These are phyloP conservation scores for Hoplostethus mediterraneus DNA, from an alignment of 2,797 vertebrate genomes.

Conservation along the genomic window DNA sequence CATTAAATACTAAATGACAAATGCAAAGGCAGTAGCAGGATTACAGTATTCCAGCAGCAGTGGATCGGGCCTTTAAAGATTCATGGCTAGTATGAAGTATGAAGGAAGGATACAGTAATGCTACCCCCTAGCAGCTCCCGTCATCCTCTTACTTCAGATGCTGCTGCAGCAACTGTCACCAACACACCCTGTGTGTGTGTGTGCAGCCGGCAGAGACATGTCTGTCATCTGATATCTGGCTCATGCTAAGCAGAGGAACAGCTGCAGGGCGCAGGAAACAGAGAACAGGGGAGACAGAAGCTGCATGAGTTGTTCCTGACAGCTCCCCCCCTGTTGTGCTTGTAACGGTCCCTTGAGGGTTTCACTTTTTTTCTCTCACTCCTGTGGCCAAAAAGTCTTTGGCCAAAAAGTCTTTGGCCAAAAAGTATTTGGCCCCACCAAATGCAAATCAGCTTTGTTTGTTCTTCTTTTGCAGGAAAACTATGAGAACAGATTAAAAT, in stretches of 20 bases:
- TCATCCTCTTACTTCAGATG: constrained; percentile 61
- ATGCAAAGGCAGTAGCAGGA: background rate
- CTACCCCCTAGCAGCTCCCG: constrained; percentile 16
- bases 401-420: too few relatives aligned
- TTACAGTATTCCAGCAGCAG: background rate
- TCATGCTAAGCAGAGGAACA: constrained; percentile 80
- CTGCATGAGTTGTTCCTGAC: constrained; percentile 74
- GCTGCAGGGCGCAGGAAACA: constrained; percentile 76
- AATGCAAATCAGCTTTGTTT: constrained; percentile 48
- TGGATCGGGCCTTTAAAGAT: constrained; percentile 31
- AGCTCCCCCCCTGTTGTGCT: constrained; percentile 69
- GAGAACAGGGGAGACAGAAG: constrained; percentile 70
- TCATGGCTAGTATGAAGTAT: constrained; percentile 6
- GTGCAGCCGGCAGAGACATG: constrained; percentile 73
- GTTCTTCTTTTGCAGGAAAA: constrained; percentile 43
- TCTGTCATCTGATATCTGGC: constrained; percentile 80
- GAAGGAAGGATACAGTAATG: constrained; percentile 26
- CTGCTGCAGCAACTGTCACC: constrained; percentile 70
- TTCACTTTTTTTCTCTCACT: constrained; percentile 17
- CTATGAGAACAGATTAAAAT: constrained; percentile 22
- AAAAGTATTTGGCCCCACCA: background rate
- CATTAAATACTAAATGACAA: background rate
- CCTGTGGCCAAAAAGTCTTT: constrained; percentile 16
- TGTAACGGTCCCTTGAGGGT: constrained; percentile 59
- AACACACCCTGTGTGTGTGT: constrained; percentile 59